Base-by-base conservation (phyloP, 1,140 invertebrate species). In the Asbolus verrucosus region DNA sequence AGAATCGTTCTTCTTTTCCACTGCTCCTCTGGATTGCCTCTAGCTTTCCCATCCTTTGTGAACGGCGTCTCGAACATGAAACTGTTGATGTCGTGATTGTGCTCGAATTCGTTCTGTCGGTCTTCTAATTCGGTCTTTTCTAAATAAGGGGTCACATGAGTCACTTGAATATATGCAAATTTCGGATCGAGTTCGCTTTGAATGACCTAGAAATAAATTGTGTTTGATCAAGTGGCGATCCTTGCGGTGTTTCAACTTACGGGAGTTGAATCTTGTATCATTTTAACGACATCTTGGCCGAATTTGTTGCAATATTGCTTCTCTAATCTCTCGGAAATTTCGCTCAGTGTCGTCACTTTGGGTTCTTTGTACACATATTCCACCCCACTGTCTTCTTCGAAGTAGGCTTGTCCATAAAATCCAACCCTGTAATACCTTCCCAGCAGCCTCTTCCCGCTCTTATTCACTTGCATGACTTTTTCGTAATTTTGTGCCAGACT, bases 331-430 rank as follows among this genome's bases (percentile, higher is more conserved):
- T 97, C 94, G 1, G 95, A 96, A 67, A 98, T 94, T 83, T 98
- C 96, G 67, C 95, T 91, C 2, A 98, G 84, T 0, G 93, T 92
- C 1, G 97, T 98, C 1, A 98, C 86, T 82, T 97, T 97, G 0
- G 95, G 95, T 80, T 98, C 96, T 81, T 97, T 97, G 77, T 98
- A 98, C 70, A 98, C 90, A 78, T 94, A 98, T 77, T 98, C 95
- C 15, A 94, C 87, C 1, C 92, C 92, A 79, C 92, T 91, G 74
- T 98, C 95, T 72, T 96, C 93, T 77, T 97, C 95, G 81, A 97
- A 97, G 79, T 92, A 93, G 3, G 89, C 87, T 86, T 94, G 80
- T 39, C 93, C 92, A 79, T 89, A 94, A 79, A 95, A 94, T 4
- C 91, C 91, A 0, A 96, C 91, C 70, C 92, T 83, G 82, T 96